Evolutionary conservation across 2,888 invertebrate species (phyloP).

Genomic region (Drosophila eohydei): DNA sequence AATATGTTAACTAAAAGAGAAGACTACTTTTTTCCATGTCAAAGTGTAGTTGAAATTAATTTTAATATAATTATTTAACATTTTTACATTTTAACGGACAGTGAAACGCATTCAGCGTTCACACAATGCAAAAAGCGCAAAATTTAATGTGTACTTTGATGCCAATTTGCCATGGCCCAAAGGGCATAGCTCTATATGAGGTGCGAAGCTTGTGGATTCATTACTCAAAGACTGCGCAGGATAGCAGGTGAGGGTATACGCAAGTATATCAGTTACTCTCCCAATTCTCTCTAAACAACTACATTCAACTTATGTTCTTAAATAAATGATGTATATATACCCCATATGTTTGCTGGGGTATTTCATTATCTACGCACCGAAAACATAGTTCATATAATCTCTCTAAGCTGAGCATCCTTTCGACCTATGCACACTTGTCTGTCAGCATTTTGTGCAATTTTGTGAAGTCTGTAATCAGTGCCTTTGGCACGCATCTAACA

Average conservation of each 20-base stretch:
- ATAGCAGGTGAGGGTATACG: background rate
- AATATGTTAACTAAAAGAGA: background rate
- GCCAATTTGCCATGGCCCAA: background rate
- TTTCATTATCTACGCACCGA: background rate
- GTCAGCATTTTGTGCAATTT: background rate
- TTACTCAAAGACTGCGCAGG: background rate
- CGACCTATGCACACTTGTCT: background rate
- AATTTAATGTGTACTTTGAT: background rate
- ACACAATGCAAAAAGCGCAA: background rate
- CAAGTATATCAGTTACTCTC: background rate
- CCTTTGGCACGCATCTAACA: background rate
- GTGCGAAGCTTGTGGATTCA: background rate
- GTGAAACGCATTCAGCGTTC: background rate
- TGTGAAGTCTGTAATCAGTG: conserved; percentile 6
- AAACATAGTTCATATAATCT: background rate
- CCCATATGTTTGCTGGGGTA: background rate
- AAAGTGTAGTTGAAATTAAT: background rate
- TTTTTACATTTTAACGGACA: background rate
- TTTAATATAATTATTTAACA: background rate
- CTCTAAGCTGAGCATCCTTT: background rate
- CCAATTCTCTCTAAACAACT: background rate
- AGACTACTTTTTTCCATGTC: background rate
- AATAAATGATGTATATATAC: background rate
- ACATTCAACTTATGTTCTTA: background rate
- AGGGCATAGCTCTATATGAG: background rate